Percentiles rank a stretch among this genome's conserved stretches.
These are phyloP conservation scores for Tokudaia muenninki DNA, from an alignment of 2,797 vertebrate genomes.

Conservation along the genomic window DNA sequence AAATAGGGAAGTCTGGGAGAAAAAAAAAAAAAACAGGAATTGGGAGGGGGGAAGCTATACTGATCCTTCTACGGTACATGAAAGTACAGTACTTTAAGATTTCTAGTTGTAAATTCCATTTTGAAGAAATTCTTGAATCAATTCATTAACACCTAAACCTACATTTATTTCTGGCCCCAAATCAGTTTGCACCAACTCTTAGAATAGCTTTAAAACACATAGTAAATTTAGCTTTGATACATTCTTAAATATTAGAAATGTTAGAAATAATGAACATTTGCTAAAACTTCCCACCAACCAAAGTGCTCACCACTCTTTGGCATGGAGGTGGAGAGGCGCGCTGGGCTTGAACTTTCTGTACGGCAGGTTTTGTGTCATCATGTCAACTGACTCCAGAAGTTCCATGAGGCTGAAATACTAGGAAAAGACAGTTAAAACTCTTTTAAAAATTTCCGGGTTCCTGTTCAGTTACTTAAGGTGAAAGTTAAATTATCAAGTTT, in stretches of 20 bases:
- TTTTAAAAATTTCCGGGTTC: slow-evolving; percentile 53
- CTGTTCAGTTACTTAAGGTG: slow-evolving; percentile 31
- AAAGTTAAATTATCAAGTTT: slow-evolving; percentile 40
- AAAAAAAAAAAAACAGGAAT: neutral
- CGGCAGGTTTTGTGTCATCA: slow-evolving; percentile 97
- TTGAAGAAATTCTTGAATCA: slow-evolving; percentile 31
- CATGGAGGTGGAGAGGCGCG: slow-evolving; percentile 91
- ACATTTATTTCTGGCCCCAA: neutral
- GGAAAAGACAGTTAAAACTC: slow-evolving; percentile 28
- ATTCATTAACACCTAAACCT: slow-evolving; percentile 30
- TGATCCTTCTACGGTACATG: neutral
- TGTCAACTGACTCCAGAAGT: slow-evolving; percentile 96
- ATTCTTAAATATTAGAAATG: slow-evolving; percentile 42
- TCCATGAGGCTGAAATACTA: slow-evolving; percentile 99
- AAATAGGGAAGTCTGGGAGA: neutral
- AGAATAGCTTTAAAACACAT: slow-evolving; percentile 3
- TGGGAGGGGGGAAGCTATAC: neutral
- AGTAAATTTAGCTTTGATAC: slow-evolving; percentile 37
- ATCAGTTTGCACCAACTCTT: neutral
- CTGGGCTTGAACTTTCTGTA: slow-evolving; percentile 96
- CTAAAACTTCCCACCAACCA: neutral
- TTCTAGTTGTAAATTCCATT: slow-evolving; percentile 16
- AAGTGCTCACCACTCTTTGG: slow-evolving; percentile 91
- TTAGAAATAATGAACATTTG: neutral
- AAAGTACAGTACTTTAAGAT: slow-evolving; percentile 29